Base-by-base conservation (phyloP, 2,113 vertebrate species). In the Siniperca chuatsi region DNA sequence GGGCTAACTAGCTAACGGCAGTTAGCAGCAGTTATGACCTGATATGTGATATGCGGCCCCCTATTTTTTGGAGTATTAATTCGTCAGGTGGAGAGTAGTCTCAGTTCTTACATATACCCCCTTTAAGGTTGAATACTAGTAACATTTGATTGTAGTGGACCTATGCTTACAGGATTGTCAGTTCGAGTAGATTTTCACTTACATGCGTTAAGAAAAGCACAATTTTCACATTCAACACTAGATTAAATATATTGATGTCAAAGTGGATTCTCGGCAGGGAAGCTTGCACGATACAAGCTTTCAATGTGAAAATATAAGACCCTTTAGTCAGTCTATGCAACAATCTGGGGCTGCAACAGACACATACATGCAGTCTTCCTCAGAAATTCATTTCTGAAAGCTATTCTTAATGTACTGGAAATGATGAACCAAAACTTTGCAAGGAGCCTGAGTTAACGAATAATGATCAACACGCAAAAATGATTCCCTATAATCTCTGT, bases 231-330 rank as follows among this genome's bases (percentile, higher is more conserved):
- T 55, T 57, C 21, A 67, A 77, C n/a, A 66, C 11, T 23, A 48
- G 46, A 81, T 85, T 25, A 85, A 84, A 75, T 78, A 67, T 68
- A 67, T 68, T 79, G 33, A 76, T 66, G 71, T 75, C 75, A 40
- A 50, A 64, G 57, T 71, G 6, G 64, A 42, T 76, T 82, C 77
- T 74, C 13, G 4, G 7, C 33, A 72, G 40, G 70, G 23, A 73
- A 42, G 55, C 75, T 40, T 55, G 15, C 48, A 60, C 1, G 4
- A n/a, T 3, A 29, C 7, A 33, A 69, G 29, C 25, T 44, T 65
- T 52, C 9, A 29, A 23, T 78, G 70, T 71, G 48, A 72, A 64
- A 71, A 65, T 61, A 52, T 68, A 62, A 50, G 4, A 57, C 18
- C 16, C 25, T 62, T 52, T 6, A n/a, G n/a, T 60, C 15, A 83